Conservation (phyloP, 1,140 invertebrate species). For the Drosophila willistoni region DNA sequence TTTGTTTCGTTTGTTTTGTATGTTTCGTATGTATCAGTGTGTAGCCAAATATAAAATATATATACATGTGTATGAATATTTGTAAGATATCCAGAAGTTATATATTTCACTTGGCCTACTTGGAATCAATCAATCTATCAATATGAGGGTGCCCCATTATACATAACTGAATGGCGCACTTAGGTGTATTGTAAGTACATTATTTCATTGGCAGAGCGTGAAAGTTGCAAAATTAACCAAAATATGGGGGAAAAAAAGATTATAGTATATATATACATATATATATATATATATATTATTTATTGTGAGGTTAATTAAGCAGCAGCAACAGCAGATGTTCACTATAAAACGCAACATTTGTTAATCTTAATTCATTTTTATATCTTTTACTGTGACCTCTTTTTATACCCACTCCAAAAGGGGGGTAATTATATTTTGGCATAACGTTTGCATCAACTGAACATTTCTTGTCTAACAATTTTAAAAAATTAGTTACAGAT, state of each 20-base stretch:
- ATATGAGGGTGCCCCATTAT: not conserved
- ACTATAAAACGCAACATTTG: conserved; percentile 11
- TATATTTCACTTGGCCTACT: conserved; percentile 3
- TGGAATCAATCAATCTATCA: not conserved
- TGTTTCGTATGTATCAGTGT: not conserved
- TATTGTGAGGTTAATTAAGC: conserved; percentile 7
- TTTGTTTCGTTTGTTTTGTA: not conserved
- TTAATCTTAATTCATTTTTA: conserved; percentile 12
- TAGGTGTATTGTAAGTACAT: not conserved
- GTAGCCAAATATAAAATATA: not conserved
- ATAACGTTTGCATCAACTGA: not conserved
- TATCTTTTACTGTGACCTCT: conserved; percentile 1
- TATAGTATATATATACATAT: not conserved
- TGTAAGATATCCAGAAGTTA: not conserved
- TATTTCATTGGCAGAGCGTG: not conserved
- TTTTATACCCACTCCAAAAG: not conserved
- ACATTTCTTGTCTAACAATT: too few species aligned
- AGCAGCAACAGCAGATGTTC: not conserved
- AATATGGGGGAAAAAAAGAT: not conserved
- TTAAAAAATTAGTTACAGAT: too few species aligned
- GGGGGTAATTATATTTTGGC: not conserved
- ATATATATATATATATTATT: conserved; percentile 5
- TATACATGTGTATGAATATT: not conserved
- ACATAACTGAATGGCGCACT: not conserved
- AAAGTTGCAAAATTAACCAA: conserved; percentile 4